A percentile compares a stretch with the other conserved stretches of the same genome.
Evolutionary conservation across 2,888 invertebrate genomes (phyloP).

Genomic region (Drosophila mimetica): DNA sequence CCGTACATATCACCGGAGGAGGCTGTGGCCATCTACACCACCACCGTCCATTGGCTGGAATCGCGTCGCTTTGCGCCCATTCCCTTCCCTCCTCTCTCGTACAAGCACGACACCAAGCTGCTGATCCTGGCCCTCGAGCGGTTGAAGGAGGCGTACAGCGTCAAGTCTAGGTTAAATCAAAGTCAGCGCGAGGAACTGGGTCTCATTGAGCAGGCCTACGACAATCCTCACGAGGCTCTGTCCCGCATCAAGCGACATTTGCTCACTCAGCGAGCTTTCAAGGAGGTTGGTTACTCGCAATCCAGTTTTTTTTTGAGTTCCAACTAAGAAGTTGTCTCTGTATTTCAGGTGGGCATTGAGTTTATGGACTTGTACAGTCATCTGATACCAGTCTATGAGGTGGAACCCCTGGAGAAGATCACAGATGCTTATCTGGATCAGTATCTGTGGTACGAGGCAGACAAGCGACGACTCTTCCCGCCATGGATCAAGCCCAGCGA

Average conservation of each 20-base stretch:
- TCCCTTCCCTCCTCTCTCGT: slow-evolving; percentile 99
- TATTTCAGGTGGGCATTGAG: slow-evolving; percentile 95
- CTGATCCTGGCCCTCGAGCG: slow-evolving; percentile 98
- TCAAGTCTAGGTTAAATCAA: slow-evolving; percentile 98
- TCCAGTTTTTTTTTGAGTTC: background rate
- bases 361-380: slow-evolving; percentile 99
- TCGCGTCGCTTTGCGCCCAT: slow-evolving; percentile 99
- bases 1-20: slow-evolving; percentile 99
- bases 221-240: slow-evolving; percentile 99
- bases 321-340: background rate
- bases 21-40: slow-evolving; percentile 99
- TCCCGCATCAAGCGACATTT: slow-evolving; percentile 99
- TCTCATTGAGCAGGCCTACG: slow-evolving; percentile 99
- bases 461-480: slow-evolving; percentile 97
- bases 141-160: slow-evolving; percentile 98
- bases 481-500: slow-evolving; percentile 99
- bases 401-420: slow-evolving; percentile 99
- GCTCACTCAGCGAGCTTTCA: slow-evolving; percentile 98
- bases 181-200: slow-evolving; percentile 99
- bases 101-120: slow-evolving; percentile 99
- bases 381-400: slow-evolving; percentile 99
- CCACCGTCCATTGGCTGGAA: slow-evolving; percentile 99
- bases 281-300: slow-evolving; percentile 88
- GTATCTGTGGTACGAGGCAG: slow-evolving; percentile 99
- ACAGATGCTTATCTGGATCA: slow-evolving; percentile 99